Evolutionary conservation across 1,140 invertebrate genomes (phyloP), one percentile per base, ranked within the genome.

Genomic region (Dendroctonus valens): DNA sequence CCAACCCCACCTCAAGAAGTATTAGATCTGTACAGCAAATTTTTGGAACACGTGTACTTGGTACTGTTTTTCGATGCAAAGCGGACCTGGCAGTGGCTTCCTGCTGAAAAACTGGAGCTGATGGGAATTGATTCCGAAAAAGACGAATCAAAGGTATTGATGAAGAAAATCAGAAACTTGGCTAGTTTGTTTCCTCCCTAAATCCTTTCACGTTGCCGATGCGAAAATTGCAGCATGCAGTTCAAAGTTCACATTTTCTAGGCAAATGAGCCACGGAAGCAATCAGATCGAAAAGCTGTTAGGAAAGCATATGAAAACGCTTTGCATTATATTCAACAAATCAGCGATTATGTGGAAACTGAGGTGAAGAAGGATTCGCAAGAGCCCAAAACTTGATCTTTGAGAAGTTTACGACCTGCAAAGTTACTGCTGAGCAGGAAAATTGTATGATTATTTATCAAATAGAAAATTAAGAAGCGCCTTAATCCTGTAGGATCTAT

Each of bases 21-120:
- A 0, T 80, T 97, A 7, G 89, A 89, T 26, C 80, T 96, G 37
- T 89, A 88, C 57, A 87, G 86, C 65, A 92, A 93, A 78, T 89
- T 92, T 73, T 85, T 88, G 5, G 87, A 90, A 72, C 79, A 83
- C 66, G 87, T 96, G 5, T 97, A 93, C 79, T 84, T 98, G 46
- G 94, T 98, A 37, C 81, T 97, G 0, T 98, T 97, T 78, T 98
- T 97, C 78, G 96, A 98, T 77, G 91, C 92, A 0, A 97, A 97
- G 81, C 83, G 95, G 26, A 97, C 94, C 37, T 98, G 95, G 94
- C 94, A 97, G 81, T 98, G 95, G 95, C 78, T 98, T 69, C 92
- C 94, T 0, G 86, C 93, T 2, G 91, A 91, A 74, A 97, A 98
- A 80, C 80, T 98, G 8, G 94, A 97, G 73, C 87, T 91, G 11